phyloP scores from a whole-genome alignment of 2,888 invertebrate species.

The Drosophila anceps region DNA sequence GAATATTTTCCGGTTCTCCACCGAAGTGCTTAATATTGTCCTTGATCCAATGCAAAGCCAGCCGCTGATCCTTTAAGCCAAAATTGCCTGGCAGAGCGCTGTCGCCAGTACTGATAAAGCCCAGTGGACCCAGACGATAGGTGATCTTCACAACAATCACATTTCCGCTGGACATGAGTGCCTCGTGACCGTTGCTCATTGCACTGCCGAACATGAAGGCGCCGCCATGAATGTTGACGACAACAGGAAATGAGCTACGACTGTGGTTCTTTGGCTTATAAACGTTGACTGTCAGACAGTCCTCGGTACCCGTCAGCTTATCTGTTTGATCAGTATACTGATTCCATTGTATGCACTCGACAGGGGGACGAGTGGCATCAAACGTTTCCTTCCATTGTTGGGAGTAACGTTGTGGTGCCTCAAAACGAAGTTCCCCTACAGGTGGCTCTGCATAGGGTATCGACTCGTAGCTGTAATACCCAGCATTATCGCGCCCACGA shows the following conservation, averaged over 20 bases:
- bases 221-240: conserved; percentile 89
- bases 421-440: conserved; percentile 87
- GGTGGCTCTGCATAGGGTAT: conserved; percentile 90
- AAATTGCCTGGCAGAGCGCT: conserved; percentile 86
- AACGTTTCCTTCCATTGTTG: conserved; percentile 65
- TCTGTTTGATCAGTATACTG: conserved; percentile 81
- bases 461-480: conserved; percentile 88
- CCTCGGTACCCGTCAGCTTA: conserved; percentile 87
- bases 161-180: conserved; percentile 87
- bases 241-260: conserved; percentile 86
- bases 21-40: conserved; percentile 84
- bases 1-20: conserved; percentile 87
- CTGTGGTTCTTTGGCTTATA: conserved; percentile 86
- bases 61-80: conserved; percentile 57
- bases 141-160: conserved; percentile 89
- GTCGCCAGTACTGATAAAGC: conserved; percentile 91
- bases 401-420: conserved; percentile 79
- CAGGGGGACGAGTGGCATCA: conserved; percentile 87
- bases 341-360: conserved; percentile 88
- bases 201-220: conserved; percentile 89
- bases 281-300: conserved; percentile 89
- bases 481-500: conserved; percentile 68
- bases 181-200: conserved; percentile 86
- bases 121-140: conserved; percentile 90
- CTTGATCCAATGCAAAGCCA: conserved; percentile 56